Base-by-base conservation (phyloP, 2,797 vertebrate genomes). In the Acrocephalus scirpaceus region DNA sequence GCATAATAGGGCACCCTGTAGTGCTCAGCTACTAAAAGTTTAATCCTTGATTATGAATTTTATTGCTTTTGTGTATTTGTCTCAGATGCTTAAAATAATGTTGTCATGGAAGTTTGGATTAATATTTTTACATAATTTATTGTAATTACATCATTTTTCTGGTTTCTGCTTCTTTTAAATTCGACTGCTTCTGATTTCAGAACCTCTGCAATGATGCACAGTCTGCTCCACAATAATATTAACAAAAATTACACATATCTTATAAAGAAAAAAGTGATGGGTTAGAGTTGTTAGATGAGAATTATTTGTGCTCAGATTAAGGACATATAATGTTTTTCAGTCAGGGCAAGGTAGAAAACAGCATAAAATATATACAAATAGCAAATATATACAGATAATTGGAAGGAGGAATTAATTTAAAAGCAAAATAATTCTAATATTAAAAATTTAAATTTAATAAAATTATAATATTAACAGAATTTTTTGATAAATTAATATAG, bases 41-140 rank as follows among this genome's bases (percentile, higher is more conserved):
- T 97, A 97, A 97, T 97, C 97, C 97, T 96, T 85, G 60, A 75
- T 94, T 97, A 92, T 91, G 73, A 95, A 74, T 95, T 92, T 93
- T 94, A 92, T 92, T 95, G 62, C 95, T 93, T 97, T 97, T 97
- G 79, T 97, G 12, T 95, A 76, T 96, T 96, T 95, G 83, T 96
- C 93, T 96, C 75, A 75, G 83, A 92, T 91, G 40, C 81, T 96
- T 97, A 65, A 95, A 96, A 95, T 96, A 96, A 93, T 95, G 91
- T 96, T 95, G 86, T 90, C 73, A 96, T 93, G 92, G 73, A 96
- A 76, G 86, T 97, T 85, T 93, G 95, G 96, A 97, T 97, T 96
- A 96, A 95, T 93, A 61, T 83, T 96, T 97, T 97, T 90, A 87
- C 96, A 97, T 97, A 95, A 96, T 97, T 94, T 88, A 88, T 70